A percentile compares a stretch with the other conserved stretches of the same genome.
Conservation (phyloP, 2,888 invertebrate species). For the Epirrita christyi region DNA sequence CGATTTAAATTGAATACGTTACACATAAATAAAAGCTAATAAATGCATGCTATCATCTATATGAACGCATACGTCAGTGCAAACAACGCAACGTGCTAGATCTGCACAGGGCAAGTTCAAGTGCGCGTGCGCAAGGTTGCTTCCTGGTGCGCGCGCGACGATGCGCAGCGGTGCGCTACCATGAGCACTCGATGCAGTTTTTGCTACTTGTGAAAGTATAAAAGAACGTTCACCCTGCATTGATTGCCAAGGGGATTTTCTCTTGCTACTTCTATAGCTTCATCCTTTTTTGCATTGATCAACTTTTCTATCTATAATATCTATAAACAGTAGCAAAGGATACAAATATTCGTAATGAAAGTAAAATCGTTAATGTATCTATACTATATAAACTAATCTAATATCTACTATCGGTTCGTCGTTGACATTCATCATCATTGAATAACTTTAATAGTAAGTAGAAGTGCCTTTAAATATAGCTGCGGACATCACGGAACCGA, state of each 20-base stretch:
- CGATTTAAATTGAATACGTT: background rate
- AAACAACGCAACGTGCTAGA: slow-evolving; percentile 41
- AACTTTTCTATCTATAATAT: background rate
- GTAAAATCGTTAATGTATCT: too few relatives aligned
- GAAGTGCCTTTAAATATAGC: too few relatives aligned
- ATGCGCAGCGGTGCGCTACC: slow-evolving; percentile 48
- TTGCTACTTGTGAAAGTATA: slow-evolving; percentile 41
- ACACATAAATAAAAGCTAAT: too few relatives aligned
- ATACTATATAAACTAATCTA: too few relatives aligned
- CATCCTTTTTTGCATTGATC: background rate
- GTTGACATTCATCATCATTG: too few relatives aligned
- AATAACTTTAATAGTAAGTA: too few relatives aligned
- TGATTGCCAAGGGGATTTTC: slow-evolving; percentile 31
- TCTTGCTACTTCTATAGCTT: slow-evolving; percentile 14
- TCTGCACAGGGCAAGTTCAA: slow-evolving; percentile 76
- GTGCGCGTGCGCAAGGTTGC: slow-evolving; percentile 72
- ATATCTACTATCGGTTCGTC: too few relatives aligned
- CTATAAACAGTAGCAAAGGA: too few relatives aligned
- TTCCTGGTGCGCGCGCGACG: slow-evolving; percentile 73
- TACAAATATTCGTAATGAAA: too few relatives aligned
- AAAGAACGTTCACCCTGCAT: slow-evolving; percentile 41
- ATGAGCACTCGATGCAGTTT: slow-evolving; percentile 35
- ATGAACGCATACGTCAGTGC: slow-evolving; percentile 29
- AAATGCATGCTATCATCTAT: slow-evolving; percentile 11
- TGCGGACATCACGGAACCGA: too few relatives aligned